These are phyloP conservation scores for Microdon myrmicae DNA, from an alignment of 2,888 invertebrate genomes.

Conservation along the genomic window DNA sequence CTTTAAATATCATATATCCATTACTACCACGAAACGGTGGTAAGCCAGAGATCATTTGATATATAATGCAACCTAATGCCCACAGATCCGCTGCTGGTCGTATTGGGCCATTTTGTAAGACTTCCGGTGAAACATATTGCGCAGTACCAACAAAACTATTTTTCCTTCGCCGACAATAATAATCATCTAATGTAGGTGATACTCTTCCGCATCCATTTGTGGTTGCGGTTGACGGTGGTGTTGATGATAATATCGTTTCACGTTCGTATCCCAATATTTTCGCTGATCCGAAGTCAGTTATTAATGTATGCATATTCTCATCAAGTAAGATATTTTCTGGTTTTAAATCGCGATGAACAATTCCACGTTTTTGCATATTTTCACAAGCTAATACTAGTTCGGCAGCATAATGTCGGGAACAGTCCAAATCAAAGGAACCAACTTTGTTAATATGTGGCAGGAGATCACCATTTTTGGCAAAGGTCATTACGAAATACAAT, in stretches of 20 bases:
- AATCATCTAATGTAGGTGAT: conserved; percentile 56
- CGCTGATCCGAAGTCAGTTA: conserved; percentile 97
- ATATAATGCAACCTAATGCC: conserved; percentile 96
- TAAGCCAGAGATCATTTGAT: conserved; percentile 94
- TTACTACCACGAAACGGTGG: conserved; percentile 92
- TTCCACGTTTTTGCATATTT: conserved; percentile 86
- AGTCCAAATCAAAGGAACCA: conserved; percentile 87
- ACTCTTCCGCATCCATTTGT: no score
- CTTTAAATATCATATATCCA: conserved; percentile 96
- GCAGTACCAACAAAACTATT: conserved; percentile 98
- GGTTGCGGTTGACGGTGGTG: conserved; percentile 19
- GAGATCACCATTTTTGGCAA: conserved; percentile 95
- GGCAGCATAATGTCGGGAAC: conserved; percentile 92
- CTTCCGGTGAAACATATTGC: conserved; percentile 98
- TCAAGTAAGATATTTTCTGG: conserved; percentile 96
- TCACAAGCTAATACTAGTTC: conserved; percentile 93
- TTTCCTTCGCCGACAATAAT: conserved; percentile 68
- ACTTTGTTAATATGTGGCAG: conserved; percentile 90
- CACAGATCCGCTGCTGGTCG: conserved; percentile 90
- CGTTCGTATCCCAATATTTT: conserved; percentile 74
- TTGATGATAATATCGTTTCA: conserved; percentile 12
- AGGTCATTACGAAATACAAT: conserved; percentile 94
- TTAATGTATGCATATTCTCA: conserved; percentile 94
- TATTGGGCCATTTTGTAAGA: conserved; percentile 82
- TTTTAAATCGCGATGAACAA: conserved; percentile 96